A percentile compares a stretch with the other conserved stretches of the same genome.
Evolutionary conservation across 53 echinoderm and acorn worm genomes (phyloP).

Genomic region (Crossaster papposus): DNA sequence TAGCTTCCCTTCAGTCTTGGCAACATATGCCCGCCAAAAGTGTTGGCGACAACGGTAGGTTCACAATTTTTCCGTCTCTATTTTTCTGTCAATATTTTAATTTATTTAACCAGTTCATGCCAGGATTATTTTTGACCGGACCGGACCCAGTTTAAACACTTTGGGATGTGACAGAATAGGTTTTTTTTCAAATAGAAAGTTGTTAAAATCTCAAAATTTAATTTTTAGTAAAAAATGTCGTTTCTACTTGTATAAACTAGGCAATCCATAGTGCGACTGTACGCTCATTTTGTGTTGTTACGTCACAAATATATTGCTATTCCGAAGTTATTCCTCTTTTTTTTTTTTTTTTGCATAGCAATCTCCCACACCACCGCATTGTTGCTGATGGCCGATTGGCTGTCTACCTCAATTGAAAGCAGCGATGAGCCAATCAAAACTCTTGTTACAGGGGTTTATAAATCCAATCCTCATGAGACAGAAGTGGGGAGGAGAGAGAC

Average conservation of each 20-base stretch:
- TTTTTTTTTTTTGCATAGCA: neutral
- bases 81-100: too few species aligned
- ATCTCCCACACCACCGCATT: constrained; percentile 22
- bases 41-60: constrained; percentile 16
- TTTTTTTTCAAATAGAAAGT: too few species aligned
- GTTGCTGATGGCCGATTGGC: constrained; percentile 60
- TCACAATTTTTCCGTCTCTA: too few species aligned
- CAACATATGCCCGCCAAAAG: constrained; percentile 14
- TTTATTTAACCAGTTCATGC: too few species aligned
- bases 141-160: too few species aligned
- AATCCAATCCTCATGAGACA: constrained; percentile 18
- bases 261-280: too few species aligned
- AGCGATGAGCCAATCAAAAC: constrained; percentile 54
- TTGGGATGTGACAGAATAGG: too few species aligned
- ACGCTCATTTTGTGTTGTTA: too few species aligned
- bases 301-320: neutral
- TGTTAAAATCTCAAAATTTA: too few species aligned
- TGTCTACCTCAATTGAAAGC: neutral
- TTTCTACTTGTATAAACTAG: too few species aligned
- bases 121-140: too few species aligned
- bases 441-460: constrained; percentile 39
- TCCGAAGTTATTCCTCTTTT: neutral
- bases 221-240: too few species aligned
- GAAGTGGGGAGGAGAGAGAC: constrained; percentile 50
- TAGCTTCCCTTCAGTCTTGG: constrained; percentile 43